phyloP scores from a whole-genome alignment of 2,113 vertebrate genomes.

The Emberiza fucata region DNA sequence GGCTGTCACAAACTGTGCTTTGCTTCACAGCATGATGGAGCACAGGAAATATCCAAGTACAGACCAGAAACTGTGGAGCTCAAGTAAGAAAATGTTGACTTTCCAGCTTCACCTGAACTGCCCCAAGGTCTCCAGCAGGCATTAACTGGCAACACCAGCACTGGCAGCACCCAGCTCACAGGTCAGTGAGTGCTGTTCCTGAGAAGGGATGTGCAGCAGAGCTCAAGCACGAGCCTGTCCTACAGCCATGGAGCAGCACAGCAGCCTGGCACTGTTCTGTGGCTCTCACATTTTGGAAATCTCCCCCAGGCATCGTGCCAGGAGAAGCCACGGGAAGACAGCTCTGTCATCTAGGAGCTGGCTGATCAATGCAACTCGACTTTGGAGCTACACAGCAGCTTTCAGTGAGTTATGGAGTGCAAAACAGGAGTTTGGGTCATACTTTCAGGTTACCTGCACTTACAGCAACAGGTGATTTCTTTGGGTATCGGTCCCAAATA shows the following conservation, averaged over 20 bases:
- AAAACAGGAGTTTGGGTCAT: not conserved
- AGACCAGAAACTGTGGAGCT: not conserved
- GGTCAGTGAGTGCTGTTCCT: not conserved
- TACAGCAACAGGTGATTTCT: not conserved
- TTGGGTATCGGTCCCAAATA: not conserved
- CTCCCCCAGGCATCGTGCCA: not conserved
- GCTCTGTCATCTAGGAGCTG: not conserved
- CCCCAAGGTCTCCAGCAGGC: not conserved
- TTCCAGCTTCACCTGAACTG: not conserved
- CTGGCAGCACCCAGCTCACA: not conserved
- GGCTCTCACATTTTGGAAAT: not conserved
- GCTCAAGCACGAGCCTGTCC: rapidly evolving
- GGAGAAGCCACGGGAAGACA: not conserved
- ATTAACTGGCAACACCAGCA: not conserved
- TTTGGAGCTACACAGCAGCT: not conserved
- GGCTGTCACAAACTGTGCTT: not conserved
- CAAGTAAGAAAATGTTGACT: not conserved
- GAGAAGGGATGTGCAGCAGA: not conserved
- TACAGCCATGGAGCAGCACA: not conserved
- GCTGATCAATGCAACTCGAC: not conserved
- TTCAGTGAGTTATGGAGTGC: not conserved
- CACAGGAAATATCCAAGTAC: not conserved
- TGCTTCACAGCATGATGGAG: not conserved
- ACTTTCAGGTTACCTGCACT: not conserved
- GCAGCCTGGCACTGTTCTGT: not conserved